Percentiles rank a stretch among this genome's conserved stretches.
These are phyloP conservation scores for Argopecten irradians DNA, from an alignment of 1,140 invertebrate species.

Conservation along the genomic window DNA sequence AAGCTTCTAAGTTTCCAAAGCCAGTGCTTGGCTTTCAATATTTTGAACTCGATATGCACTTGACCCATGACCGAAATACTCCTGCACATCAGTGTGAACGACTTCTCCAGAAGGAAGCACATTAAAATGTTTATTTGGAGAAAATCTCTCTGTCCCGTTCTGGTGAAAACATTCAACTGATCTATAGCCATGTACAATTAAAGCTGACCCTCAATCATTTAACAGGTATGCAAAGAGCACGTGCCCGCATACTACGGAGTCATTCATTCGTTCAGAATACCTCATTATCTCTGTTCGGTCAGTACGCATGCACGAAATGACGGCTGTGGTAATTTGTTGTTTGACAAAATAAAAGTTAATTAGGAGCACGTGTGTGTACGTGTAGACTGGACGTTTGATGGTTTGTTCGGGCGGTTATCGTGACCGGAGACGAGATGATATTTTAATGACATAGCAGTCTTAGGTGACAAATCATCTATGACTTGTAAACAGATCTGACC, in stretches of 20 bases:
- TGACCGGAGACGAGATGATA: not conserved
- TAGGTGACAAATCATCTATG: not conserved
- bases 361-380: not conserved
- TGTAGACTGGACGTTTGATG: not conserved
- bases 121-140: not conserved
- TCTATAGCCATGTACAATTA: not conserved
- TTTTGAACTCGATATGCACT: no score
- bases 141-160: not conserved
- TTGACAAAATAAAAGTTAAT: conserved; percentile 19
- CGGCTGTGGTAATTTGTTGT: not conserved
- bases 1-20: no score
- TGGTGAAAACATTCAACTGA: not conserved
- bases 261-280: not conserved
- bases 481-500: not conserved
- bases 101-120: not conserved
- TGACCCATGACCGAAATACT: not conserved
- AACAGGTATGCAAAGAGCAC: not conserved
- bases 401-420: not conserved
- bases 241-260: not conserved
- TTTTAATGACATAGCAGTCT: not conserved
- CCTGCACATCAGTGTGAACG: not conserved
- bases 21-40: no score
- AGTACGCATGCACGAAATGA: not conserved
- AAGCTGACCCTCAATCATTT: not conserved
- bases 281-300: not conserved